Conservation (phyloP, 2,797 vertebrate species). For the Eulemur coronatus region DNA sequence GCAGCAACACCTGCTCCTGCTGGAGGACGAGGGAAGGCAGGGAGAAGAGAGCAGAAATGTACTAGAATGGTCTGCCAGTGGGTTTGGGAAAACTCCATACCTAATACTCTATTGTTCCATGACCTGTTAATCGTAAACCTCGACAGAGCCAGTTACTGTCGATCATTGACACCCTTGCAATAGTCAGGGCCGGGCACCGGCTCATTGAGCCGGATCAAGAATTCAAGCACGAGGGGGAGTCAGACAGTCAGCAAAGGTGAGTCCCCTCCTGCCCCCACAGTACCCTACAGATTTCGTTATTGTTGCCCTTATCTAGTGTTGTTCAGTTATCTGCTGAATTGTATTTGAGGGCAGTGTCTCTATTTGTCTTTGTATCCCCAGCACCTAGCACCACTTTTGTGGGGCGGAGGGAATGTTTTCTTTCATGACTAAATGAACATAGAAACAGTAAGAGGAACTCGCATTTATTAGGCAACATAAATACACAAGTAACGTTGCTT, state of each 20-base stretch:
- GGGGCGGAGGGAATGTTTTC: not conserved
- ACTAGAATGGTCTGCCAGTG: not conserved
- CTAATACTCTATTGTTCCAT: not conserved
- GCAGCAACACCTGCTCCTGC: not conserved
- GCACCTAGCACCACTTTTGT: not conserved
- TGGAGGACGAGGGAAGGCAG: not conserved
- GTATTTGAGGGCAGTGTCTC: not conserved
- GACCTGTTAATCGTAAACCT: not conserved
- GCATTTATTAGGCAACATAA: slow-evolving; percentile 12
- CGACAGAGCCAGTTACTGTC: not conserved
- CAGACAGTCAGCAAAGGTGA: not conserved
- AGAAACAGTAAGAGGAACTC: not conserved
- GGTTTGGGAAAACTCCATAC: not conserved
- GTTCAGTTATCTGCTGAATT: not conserved
- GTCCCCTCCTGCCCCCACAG: not conserved
- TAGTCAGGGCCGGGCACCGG: not conserved
- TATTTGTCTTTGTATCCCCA: not conserved
- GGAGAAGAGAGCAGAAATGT: not conserved
- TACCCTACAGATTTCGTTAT: not conserved
- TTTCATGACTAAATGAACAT: not conserved
- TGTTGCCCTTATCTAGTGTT: not conserved
- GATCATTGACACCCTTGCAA: not conserved
- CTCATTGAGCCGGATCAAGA: not conserved
- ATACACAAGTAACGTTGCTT: not conserved
- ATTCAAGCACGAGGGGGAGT: not conserved